A percentile compares a stretch with the other conserved stretches of the same genome.
Evolutionary conservation across 1,140 invertebrate genomes (phyloP).

Genomic region (Camponotus pennsylvanicus): DNA sequence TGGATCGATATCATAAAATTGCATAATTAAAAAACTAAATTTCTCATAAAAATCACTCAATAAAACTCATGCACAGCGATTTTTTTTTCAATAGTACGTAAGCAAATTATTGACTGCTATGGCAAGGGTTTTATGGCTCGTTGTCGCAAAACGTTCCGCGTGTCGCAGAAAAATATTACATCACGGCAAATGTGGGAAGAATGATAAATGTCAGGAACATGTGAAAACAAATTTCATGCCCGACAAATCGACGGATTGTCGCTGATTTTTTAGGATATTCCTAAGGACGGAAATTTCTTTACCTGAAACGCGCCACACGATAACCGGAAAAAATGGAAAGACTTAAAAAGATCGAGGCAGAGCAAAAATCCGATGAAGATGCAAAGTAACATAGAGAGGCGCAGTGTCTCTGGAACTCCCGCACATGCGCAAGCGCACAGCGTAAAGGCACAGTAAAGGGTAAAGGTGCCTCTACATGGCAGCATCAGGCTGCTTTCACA

Average conservation of each 20-base stretch:
- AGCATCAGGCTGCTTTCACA: too few species aligned
- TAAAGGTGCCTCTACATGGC: too few species aligned
- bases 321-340: slow-evolving; percentile 70
- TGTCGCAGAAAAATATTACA: slow-evolving; percentile 73
- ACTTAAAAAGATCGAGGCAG: slow-evolving; percentile 71
- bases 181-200: not conserved
- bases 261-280: slow-evolving; percentile 69
- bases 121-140: not conserved
- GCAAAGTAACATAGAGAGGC: not conserved
- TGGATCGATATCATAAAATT: not conserved
- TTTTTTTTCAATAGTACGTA: not conserved
- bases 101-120: slow-evolving; percentile 22
- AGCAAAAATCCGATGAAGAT: not conserved
- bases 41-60: not conserved
- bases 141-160: not conserved
- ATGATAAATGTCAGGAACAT: slow-evolving; percentile 24
- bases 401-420: too few species aligned
- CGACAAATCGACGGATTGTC: slow-evolving; percentile 61
- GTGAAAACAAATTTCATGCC: slow-evolving; percentile 26
- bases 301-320: slow-evolving; percentile 75
- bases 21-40: too few species aligned
- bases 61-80: not conserved
- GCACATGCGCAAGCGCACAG: too few species aligned
- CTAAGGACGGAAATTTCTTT: slow-evolving; percentile 65
- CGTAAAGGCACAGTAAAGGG: too few species aligned